A percentile compares a stretch with the other conserved stretches of the same genome.
Conservation (phyloP, 2,888 invertebrate species). For the Steinernema hermaphroditum region DNA sequence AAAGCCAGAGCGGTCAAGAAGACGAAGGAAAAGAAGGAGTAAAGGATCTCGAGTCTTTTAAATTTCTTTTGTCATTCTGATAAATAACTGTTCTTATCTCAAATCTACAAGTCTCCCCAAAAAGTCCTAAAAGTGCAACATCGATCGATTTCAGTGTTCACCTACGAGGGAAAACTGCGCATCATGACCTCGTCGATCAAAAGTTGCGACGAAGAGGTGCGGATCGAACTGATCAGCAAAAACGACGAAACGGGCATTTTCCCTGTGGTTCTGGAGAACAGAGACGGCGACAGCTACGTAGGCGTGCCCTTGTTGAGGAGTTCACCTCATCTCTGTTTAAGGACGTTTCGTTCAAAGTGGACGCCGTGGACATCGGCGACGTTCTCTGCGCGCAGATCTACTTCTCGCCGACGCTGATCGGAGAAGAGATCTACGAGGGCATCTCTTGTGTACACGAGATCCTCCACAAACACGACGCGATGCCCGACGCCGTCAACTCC, state of each 20-base stretch:
- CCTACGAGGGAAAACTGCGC: constrained; percentile 56
- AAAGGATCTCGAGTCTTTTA: constrained; percentile 2
- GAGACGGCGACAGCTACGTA: constrained; percentile 15
- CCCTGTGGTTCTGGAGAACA: constrained; percentile 27
- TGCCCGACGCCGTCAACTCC: background rate
- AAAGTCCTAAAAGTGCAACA: no score
- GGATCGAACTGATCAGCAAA: constrained; percentile 45
- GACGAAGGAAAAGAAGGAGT: background rate
- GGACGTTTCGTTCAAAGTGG: constrained; percentile 57
- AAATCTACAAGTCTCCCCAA: no score
- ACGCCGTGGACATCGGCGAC: constrained; percentile 52
- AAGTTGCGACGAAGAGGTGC: constrained; percentile 34
- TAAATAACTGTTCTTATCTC: no score
- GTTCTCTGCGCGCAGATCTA: constrained; percentile 43
- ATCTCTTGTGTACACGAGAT: constrained; percentile 40
- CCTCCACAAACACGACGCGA: constrained; percentile 34
- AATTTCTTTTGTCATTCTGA: no score
- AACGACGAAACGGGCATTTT: constrained; percentile 45
- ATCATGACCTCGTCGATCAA: constrained; percentile 34
- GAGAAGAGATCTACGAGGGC: constrained; percentile 41
- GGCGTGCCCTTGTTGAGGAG: background rate
- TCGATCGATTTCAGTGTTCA: constrained; percentile 55
- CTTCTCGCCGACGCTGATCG: constrained; percentile 43
- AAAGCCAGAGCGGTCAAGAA: background rate
- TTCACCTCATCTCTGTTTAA: constrained; percentile 38